phyloP scores from a whole-genome alignment of 1,140 invertebrate species.

The Streblospio benedicti region DNA sequence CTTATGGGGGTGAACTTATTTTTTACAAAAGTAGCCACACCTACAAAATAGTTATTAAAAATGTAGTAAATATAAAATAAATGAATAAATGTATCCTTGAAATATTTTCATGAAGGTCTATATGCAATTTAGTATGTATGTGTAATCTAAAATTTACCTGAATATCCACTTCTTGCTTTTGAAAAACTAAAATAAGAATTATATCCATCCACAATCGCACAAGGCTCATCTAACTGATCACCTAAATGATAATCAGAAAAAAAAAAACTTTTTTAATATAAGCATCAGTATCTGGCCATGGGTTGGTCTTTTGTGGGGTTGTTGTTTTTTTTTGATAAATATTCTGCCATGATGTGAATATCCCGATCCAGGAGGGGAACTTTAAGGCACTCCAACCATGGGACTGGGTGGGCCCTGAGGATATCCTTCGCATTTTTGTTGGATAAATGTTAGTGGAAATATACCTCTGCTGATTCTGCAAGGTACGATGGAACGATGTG shows the following conservation, averaged over 20 bases:
- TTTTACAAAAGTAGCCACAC: conserved; percentile 52
- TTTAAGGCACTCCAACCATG: no score
- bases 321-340: no score
- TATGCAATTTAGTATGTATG: no score
- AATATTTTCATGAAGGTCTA: not conserved
- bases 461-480: no score
- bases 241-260: conserved; percentile 35
- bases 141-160: conserved; percentile 43
- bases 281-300: no score
- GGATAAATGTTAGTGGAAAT: no score
- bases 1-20: conserved; percentile 37
- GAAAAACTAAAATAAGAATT: conserved; percentile 52
- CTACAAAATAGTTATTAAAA: conserved; percentile 26
- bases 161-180: conserved; percentile 48
- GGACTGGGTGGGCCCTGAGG: no score
- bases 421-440: no score
- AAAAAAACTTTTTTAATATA: not conserved
- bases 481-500: no score
- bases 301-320: no score
- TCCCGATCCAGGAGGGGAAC: no score
- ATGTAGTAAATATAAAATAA: conserved; percentile 4
- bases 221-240: conserved; percentile 46
- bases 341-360: no score
- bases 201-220: conserved; percentile 48
- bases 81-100: not conserved